A percentile compares a stretch with the other conserved stretches of the same genome.
These are phyloP conservation scores for Nannobrachium achirus DNA, from an alignment of 2,113 vertebrate genomes.

Conservation along the genomic window DNA sequence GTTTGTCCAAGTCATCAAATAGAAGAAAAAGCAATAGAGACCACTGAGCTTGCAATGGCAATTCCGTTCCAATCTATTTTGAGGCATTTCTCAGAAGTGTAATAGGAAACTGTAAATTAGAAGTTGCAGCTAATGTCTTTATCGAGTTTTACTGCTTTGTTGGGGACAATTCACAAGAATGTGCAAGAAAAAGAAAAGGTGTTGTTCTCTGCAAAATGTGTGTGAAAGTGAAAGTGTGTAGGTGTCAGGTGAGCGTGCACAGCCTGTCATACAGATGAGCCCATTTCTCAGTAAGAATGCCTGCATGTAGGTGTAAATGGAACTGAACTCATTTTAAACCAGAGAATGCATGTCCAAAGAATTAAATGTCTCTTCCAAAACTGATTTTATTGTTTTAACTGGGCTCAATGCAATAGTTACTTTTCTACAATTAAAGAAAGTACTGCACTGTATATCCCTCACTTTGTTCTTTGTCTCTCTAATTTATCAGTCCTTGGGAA, in stretches of 20 bases:
- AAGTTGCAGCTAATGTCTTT: slow-evolving; percentile 44
- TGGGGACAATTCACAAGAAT: slow-evolving; percentile 25
- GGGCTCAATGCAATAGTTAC: slow-evolving; percentile 19
- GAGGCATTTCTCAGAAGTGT: slow-evolving; percentile 18
- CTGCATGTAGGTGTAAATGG: slow-evolving; percentile 50
- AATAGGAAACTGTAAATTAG: slow-evolving; percentile 28
- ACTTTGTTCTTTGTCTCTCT: slow-evolving; percentile 46
- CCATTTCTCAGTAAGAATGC: slow-evolving; percentile 33
- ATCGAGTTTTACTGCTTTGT: slow-evolving; percentile 22
- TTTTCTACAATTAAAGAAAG: slow-evolving; percentile 34
- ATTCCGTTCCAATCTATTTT: slow-evolving; percentile 16
- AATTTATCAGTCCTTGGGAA: slow-evolving; percentile 48
- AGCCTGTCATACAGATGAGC: slow-evolving; percentile 28
- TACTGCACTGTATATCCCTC: slow-evolving; percentile 52
- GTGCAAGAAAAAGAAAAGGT: slow-evolving; percentile 34
- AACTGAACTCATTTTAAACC: slow-evolving; percentile 45
- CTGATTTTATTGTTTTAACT: slow-evolving; percentile 21
- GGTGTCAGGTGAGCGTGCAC: slow-evolving; percentile 25
- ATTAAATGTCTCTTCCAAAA: slow-evolving; percentile 15
- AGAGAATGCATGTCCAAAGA: slow-evolving; percentile 52
- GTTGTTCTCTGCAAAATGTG: slow-evolving; percentile 44
- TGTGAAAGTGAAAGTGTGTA: slow-evolving; percentile 18
- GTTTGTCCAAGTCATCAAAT: slow-evolving; percentile 21
- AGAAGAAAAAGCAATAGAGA: slow-evolving; percentile 54
- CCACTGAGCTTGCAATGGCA: slow-evolving; percentile 28